phyloP scores from a whole-genome alignment of 2,113 vertebrate genomes.

The Ceyx margarethae region DNA sequence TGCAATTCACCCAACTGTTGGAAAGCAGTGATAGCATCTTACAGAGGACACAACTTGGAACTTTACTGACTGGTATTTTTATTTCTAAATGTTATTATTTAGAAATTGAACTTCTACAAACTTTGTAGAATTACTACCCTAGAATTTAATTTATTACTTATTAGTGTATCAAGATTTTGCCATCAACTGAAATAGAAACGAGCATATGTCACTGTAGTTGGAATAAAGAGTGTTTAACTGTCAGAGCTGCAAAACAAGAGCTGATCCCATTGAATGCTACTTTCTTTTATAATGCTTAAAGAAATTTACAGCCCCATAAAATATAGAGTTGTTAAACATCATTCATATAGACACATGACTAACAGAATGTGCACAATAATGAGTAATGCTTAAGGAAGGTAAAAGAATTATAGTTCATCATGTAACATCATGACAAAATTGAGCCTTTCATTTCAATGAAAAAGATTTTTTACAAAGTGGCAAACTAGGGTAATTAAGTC shows the following conservation, averaged over 20 bases:
- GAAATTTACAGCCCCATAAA: not conserved
- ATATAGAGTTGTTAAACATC: not conserved
- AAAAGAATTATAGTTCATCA: not conserved
- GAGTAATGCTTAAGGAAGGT: not conserved
- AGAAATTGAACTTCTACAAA: not conserved
- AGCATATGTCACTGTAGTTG: not conserved
- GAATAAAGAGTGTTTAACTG: not conserved
- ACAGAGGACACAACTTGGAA: not conserved
- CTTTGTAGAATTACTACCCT: not conserved
- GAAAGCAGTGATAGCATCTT: not conserved
- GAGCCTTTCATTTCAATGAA: not conserved
- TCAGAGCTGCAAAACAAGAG: not conserved
- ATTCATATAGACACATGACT: not conserved
- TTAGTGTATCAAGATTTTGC: not conserved
- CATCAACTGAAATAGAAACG: not conserved
- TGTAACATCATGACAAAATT: not conserved
- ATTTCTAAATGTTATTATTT: not conserved
- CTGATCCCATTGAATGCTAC: not conserved
- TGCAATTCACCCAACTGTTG: not conserved
- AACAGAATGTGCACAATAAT: not conserved
- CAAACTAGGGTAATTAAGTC: not conserved
- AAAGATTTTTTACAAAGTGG: not conserved
- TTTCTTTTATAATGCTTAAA: not conserved
- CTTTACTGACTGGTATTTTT: not conserved
- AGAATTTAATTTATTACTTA: not conserved